Conservation (phyloP, 1,140 invertebrate genomes). For the Lordiphosa collinella region DNA sequence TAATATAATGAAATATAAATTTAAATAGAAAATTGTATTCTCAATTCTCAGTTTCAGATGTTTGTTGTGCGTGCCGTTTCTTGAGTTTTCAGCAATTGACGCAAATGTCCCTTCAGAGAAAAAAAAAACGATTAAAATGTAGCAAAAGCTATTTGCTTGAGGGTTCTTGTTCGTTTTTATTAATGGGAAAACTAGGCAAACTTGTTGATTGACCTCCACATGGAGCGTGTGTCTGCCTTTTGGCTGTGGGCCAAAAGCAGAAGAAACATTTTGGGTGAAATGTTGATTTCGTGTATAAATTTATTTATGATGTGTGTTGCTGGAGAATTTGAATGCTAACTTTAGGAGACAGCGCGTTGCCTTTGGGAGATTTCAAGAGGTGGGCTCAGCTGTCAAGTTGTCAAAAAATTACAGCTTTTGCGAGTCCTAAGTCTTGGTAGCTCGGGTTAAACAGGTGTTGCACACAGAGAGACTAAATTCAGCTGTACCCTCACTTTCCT, state of each 20-base stretch:
- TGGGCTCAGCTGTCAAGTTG: no score
- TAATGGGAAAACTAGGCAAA: constrained; percentile 14
- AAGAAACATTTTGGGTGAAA: background rate
- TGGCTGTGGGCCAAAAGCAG: constrained; percentile 24
- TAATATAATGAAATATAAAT: constrained; percentile 54
- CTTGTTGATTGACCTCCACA: constrained; percentile 21
- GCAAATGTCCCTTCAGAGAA: constrained; percentile 25
- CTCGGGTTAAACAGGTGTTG: no score
- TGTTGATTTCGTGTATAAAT: no score
- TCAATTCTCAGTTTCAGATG: no score
- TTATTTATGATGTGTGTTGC: constrained; percentile 19
- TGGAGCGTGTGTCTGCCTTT: constrained; percentile 26
- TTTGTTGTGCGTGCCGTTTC: constrained; percentile 22
- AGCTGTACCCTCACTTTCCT: no score
- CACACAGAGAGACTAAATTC: no score
- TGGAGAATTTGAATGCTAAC: background rate
- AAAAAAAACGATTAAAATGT: constrained; percentile 26
- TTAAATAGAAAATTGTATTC: constrained; percentile 28
- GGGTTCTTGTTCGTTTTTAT: constrained; percentile 1
- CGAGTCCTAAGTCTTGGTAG: no score
- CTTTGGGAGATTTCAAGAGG: background rate
- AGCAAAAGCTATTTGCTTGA: no score
- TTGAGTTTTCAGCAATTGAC: constrained; percentile 25
- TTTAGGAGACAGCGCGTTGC: no score
- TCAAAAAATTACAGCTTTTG: no score